Conservation (phyloP, 2,888 invertebrate species). For the Aphodius granarius region DNA sequence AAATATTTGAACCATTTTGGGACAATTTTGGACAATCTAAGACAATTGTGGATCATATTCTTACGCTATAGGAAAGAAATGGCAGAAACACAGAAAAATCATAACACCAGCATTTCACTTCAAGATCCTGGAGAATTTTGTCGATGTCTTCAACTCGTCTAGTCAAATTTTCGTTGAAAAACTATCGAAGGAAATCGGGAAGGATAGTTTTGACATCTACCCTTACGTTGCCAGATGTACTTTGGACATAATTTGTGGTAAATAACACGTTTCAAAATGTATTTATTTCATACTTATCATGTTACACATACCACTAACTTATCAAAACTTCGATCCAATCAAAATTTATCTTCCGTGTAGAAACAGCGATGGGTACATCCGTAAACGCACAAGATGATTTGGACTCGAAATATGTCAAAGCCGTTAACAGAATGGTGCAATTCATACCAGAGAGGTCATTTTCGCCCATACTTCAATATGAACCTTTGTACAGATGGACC, state of each 20-base stretch:
- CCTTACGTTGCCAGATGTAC: conserved; percentile 63
- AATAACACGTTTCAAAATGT: conserved; percentile 27
- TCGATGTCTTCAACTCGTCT: conserved; percentile 51
- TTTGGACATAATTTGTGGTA: conserved; percentile 64
- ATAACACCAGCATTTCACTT: conserved; percentile 55
- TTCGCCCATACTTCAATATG: conserved; percentile 56
- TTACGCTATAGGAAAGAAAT: conserved; percentile 47
- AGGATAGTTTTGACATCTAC: conserved; percentile 59
- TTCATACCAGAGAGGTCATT: conserved; percentile 35
- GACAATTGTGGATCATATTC: no score
- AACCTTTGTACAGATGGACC: conserved; percentile 56
- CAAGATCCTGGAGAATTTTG: conserved; percentile 52
- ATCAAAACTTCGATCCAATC: no score
- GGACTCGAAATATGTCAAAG: conserved; percentile 70
- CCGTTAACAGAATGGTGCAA: conserved; percentile 58
- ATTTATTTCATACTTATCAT: no score
- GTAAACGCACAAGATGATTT: conserved; percentile 69
- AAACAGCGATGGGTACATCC: conserved; percentile 73
- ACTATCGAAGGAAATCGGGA: conserved; percentile 49
- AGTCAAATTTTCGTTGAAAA: conserved; percentile 58
- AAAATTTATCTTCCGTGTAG: background rate
- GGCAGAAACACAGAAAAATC: conserved; percentile 53
- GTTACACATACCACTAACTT: no score
- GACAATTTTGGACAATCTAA: no score
- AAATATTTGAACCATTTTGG: no score